Evolutionary conservation across 2,888 invertebrate species (phyloP), one percentile per base, ranked within the genome.

Genomic region (Subacronicta megacephala): DNA sequence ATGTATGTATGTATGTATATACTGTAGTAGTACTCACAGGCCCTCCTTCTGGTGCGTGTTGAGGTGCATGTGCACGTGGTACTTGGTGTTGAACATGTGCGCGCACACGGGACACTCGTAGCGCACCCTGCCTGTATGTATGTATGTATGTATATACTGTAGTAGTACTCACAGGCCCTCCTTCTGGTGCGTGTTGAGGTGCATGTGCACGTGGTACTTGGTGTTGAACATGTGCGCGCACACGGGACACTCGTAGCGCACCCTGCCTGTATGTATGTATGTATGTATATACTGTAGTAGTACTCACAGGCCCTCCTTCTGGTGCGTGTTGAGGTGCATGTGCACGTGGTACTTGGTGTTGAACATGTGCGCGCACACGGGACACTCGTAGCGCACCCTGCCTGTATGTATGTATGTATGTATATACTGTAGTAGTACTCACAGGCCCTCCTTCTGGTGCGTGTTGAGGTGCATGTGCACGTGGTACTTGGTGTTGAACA

Each of bases 291-390:
- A 20, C 6, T 6, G 20, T 20, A 20, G 20, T 7, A 12, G 36
- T 29, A 64, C 61, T 64, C 31, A 64, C 65, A 63, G 61, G 12
- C 73, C 73, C 80, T 88, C 87, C 78, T 41, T 38, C 63, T 89
- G 90, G 59, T 93, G 93, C 9, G 93, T 90, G 9, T 80, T 67
- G 3, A 93, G 82, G 37, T 93, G 93, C 88, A 93, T 89, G 68
- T 93, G 93, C 33, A 93, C 93, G 63, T 93, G 93, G 66, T 92
- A 93, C 31, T 86, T 83, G 5, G 93, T 93, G 79, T 93, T 84
- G 80, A 93, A 93, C 88, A 93, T 89, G 68, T 93, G 93, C 29
- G 93, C 93, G 57, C 93, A 93, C 3, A 93, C 93, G 0, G 93
- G 93, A 9, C 93, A 93, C 83, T 93, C 93, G 20, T 20, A 20